Conservation (phyloP, 2,888 invertebrate species). For the Cinara cedri region DNA sequence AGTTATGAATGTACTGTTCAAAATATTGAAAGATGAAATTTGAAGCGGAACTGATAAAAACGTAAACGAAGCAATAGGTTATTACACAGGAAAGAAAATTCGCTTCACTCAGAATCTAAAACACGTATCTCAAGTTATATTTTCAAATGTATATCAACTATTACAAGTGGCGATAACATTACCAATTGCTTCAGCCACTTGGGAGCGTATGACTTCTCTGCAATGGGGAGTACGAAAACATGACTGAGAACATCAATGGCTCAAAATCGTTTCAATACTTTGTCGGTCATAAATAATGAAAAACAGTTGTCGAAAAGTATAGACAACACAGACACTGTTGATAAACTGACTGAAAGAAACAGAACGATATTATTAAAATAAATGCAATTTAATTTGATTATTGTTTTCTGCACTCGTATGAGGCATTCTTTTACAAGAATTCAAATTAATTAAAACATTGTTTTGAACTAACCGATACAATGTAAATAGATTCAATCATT, state of each 20-base stretch:
- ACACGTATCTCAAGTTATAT: constrained; percentile 8
- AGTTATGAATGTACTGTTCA: not conserved
- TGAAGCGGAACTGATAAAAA: not conserved
- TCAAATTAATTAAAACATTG: too few species aligned
- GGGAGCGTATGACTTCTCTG: constrained; percentile 19
- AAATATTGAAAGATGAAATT: constrained; percentile 3
- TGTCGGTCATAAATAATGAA: not conserved
- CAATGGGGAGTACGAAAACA: not conserved
- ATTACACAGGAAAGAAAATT: not conserved
- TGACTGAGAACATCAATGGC: constrained; percentile 20
- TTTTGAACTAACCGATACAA: too few species aligned
- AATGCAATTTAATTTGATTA: constrained; percentile 21
- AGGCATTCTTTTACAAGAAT: too few species aligned
- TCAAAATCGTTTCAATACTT: constrained; percentile 22
- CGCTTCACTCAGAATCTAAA: not conserved
- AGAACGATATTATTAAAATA: constrained; percentile 19
- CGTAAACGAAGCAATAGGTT: not conserved
- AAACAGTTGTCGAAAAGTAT: constrained; percentile 2
- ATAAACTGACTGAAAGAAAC: not conserved
- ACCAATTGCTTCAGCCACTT: constrained; percentile 27
- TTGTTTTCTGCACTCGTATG: too few species aligned
- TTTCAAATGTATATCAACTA: constrained; percentile 20
- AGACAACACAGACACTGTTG: not conserved
- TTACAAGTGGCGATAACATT: constrained; percentile 42
- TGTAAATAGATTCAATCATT: too few species aligned